Conservation (phyloP, 2,888 invertebrate genomes). For the Trichopoda pennipes region DNA sequence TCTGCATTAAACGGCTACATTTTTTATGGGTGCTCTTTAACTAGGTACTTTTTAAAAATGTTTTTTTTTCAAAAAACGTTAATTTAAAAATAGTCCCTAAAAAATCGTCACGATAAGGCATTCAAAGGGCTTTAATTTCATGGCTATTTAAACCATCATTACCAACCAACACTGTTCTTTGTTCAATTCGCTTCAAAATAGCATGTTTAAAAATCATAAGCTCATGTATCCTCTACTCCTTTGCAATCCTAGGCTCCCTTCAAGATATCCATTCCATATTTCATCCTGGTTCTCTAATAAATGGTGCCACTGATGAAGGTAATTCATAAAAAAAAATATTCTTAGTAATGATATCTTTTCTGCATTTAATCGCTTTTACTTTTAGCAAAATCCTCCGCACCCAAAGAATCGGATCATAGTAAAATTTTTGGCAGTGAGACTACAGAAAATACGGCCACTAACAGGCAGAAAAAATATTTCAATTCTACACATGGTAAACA, state of each 20-base stretch:
- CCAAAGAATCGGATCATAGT: slow-evolving; percentile 58
- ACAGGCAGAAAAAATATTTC: slow-evolving; percentile 55
- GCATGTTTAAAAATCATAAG: not conserved
- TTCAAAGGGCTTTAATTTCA: too few relatives aligned
- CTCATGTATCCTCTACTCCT: not conserved
- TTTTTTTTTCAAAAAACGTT: too few relatives aligned
- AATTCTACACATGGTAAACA: slow-evolving; percentile 66
- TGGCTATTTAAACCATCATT: not conserved
- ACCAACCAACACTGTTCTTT: not conserved
- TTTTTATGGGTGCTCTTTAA: too few relatives aligned
- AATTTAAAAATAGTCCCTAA: too few relatives aligned
- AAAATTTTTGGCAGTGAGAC: slow-evolving; percentile 53
- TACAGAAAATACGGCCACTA: slow-evolving; percentile 30
- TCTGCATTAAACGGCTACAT: too few relatives aligned
- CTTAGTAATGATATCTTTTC: not conserved
- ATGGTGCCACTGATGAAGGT: slow-evolving; percentile 57
- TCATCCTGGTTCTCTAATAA: slow-evolving; percentile 67
- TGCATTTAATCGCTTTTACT: slow-evolving; percentile 4
- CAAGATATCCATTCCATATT: slow-evolving; percentile 71
- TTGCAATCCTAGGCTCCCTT: slow-evolving; percentile 73
- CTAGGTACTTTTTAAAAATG: too few relatives aligned
- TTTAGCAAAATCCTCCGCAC: slow-evolving; percentile 71
- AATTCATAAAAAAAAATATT: not conserved
- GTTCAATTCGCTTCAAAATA: not conserved
- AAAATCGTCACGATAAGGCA: too few relatives aligned